Conservation (phyloP, 2,888 invertebrate species). For the Amiota mariae region DNA sequence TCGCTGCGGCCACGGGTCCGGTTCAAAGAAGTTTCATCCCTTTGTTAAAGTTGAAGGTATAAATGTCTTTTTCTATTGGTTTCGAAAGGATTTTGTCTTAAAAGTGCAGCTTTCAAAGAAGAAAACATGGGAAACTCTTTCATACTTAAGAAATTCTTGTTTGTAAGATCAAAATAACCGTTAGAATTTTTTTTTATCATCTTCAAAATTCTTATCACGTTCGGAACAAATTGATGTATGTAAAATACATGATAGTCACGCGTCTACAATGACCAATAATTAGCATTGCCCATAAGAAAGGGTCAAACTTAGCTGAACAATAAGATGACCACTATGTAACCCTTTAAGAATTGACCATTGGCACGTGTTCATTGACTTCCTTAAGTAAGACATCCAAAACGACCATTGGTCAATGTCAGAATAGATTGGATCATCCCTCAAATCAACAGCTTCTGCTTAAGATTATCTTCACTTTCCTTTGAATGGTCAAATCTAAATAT, state of each 20-base stretch:
- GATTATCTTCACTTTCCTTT: conserved; percentile 48
- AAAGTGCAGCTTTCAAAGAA: conserved; percentile 41
- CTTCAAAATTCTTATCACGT: conserved; percentile 38
- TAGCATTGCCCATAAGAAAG: conserved; percentile 33
- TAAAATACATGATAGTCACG: conserved; percentile 46
- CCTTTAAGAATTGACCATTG: conserved; percentile 53
- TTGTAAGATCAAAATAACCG: conserved; percentile 52
- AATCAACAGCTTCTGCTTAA: conserved; percentile 25
- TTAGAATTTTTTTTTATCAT: conserved; percentile 50
- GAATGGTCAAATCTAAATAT: conserved; percentile 20
- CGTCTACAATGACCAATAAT: conserved; percentile 46
- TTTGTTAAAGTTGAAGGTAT: conserved; percentile 43
- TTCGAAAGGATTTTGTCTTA: conserved; percentile 47
- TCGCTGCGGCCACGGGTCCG: conserved; percentile 54
- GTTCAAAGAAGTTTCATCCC: conserved; percentile 63
- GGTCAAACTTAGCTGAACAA: neutral
- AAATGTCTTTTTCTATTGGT: neutral
- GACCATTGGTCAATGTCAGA: conserved; percentile 56
- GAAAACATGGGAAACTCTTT: conserved; percentile 50
- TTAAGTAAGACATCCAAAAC: conserved; percentile 41
- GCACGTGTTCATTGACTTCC: conserved; percentile 40
- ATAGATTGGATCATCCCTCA: conserved; percentile 37
- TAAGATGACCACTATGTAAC: conserved; percentile 42
- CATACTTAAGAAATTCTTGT: conserved; percentile 17
- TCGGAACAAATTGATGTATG: neutral